Evolutionary conservation across 1,140 invertebrate genomes (phyloP), one percentile per base, ranked within the genome.

Genomic region (Drosophila insularis): DNA sequence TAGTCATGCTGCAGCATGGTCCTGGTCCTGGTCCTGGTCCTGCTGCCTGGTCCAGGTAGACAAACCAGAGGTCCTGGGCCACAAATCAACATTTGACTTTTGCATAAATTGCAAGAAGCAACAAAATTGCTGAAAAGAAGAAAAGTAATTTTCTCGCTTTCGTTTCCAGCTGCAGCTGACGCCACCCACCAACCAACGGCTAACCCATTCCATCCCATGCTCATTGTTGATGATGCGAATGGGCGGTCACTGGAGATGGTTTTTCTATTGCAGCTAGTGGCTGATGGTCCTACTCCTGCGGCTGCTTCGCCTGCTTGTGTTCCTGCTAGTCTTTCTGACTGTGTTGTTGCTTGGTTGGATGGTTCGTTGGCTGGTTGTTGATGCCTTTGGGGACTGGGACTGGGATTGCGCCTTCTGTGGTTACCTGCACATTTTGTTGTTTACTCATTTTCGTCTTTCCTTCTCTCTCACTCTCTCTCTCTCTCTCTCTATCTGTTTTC

Each of bases 1-100:
- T 35, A 37, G 8, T 35, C 32, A 35, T 35, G 32, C 32, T 11
- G n/a, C 19, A 40, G 11, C 11, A 6, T 69, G 53, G 59, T 50
- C 54, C 31, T 10, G 31, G 39, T 64, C 50, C 62, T 63, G 13
- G 14, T 27, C 17, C 61, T 11, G 37, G 39, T 64, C 46, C 62
- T 63, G 13, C 11, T 31, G 61, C 46, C 62, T 63, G 13, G 17
- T 31, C 19, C 62, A 64, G 62, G 62, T 54, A 37, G 64, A 37
- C 43, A 37, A 17, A 19, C 61, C 40, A 55, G 19, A 50, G 67
- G 67, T 43, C 59, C 63, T 62, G 74, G 67, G 66, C 76, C 74
- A 87, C 84, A 87, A 87, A 87, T 87, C 84, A 87, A 87, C 80
- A 89, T 89, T 87, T 89, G 84, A 87, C 84, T 87, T 87, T 78